A percentile compares a stretch with the other conserved stretches of the same genome.
These are phyloP conservation scores for Agapornis roseicollis DNA, from an alignment of 2,113 vertebrate genomes.

Conservation along the genomic window DNA sequence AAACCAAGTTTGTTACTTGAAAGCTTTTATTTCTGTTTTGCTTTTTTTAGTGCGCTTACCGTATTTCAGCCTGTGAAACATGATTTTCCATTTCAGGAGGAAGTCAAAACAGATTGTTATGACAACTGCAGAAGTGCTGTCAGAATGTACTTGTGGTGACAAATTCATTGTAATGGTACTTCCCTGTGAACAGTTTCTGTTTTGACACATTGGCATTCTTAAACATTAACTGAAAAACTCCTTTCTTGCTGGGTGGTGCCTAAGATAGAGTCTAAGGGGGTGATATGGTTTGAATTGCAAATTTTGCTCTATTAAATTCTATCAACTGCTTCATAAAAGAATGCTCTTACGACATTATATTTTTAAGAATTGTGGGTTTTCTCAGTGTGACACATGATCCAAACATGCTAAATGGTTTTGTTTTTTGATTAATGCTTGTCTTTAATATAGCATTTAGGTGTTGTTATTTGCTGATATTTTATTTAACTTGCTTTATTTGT, in stretches of 20 bases:
- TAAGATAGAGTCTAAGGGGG: not conserved
- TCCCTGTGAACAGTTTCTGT: slow-evolving; percentile 8
- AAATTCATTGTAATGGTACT: slow-evolving; percentile 21
- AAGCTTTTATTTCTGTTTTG: not conserved
- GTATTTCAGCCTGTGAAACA: slow-evolving; percentile 21
- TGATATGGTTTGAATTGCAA: not conserved
- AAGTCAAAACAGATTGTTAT: slow-evolving; percentile 34
- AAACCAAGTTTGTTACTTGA: not conserved
- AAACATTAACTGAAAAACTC: not conserved
- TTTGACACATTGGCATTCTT: not conserved
- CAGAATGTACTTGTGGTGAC: slow-evolving; percentile 38
- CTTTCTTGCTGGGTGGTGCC: not conserved
- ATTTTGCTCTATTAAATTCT: not conserved
- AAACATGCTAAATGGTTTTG: not conserved
- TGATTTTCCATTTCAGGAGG: slow-evolving; percentile 35
- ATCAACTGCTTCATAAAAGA: not conserved
- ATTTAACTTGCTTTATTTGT: slow-evolving; percentile 10
- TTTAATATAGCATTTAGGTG: not conserved
- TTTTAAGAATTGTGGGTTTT: not conserved
- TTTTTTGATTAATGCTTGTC: not conserved
- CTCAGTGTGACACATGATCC: not conserved
- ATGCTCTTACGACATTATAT: not conserved
- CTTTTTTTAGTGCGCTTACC: not conserved
- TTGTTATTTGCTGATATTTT: not conserved
- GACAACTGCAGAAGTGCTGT: slow-evolving; percentile 33